Evolutionary conservation across 2,797 vertebrate genomes (phyloP).

Genomic region (Petrocephalus sullivani): DNA sequence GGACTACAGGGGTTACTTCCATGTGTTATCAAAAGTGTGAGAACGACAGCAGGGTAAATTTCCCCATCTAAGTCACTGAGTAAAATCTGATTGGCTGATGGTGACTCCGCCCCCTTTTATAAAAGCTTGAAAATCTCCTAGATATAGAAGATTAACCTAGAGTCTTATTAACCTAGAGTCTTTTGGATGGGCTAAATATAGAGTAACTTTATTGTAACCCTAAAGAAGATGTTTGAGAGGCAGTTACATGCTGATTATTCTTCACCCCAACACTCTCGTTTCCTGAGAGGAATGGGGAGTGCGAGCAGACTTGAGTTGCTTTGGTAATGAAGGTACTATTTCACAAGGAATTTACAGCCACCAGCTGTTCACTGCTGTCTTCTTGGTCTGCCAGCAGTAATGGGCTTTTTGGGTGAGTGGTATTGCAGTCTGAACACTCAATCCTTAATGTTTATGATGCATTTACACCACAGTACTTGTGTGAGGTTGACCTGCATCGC

Average conservation of each 20-base stretch:
- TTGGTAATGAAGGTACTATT: background rate
- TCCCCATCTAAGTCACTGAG: too few relatives aligned
- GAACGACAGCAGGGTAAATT: too few relatives aligned
- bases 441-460: background rate
- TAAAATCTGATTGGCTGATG: too few relatives aligned
- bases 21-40: background rate
- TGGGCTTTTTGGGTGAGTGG: background rate
- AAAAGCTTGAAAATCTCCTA: background rate
- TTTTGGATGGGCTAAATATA: background rate
- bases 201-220: background rate
- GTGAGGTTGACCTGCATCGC: background rate
- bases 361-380: background rate
- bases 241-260: background rate
- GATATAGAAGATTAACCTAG: background rate
- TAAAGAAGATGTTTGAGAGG: background rate
- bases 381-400: background rate
- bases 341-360: constrained; percentile 1
- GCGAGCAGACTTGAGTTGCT: background rate
- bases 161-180: background rate
- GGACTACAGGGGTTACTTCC: background rate
- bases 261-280: background rate
- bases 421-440: background rate
- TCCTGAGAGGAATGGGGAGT: background rate
- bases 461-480: background rate
- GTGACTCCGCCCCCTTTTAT: too few relatives aligned